phyloP scores from a whole-genome alignment of 2,113 vertebrate genomes.

The Dromas ardeola region DNA sequence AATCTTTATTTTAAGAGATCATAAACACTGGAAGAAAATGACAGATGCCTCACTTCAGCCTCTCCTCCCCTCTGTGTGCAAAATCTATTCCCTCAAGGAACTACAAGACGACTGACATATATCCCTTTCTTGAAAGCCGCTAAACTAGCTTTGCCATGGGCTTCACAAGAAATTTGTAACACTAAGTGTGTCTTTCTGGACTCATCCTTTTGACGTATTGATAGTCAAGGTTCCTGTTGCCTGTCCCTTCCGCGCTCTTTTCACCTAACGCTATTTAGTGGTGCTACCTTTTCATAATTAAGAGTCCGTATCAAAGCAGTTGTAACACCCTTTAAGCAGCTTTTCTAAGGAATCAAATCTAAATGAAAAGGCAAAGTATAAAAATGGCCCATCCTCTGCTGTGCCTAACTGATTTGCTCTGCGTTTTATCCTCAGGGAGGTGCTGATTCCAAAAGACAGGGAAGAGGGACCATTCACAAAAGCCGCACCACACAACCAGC shows the following conservation, averaged over 20 bases:
- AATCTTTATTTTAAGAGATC: constrained; percentile 28
- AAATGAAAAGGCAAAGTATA: constrained; percentile 56
- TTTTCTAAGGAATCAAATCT: constrained; percentile 62
- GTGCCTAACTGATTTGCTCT: constrained; percentile 69
- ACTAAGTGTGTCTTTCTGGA: background rate
- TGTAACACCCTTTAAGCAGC: constrained; percentile 66
- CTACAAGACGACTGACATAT: constrained; percentile 6
- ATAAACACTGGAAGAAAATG: constrained; percentile 17
- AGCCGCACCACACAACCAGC: background rate
- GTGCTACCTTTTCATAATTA: constrained; percentile 67
- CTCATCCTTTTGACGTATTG: background rate
- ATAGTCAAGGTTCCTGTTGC: background rate
- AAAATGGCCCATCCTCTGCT: constrained; percentile 52
- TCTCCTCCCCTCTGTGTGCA: constrained; percentile 31
- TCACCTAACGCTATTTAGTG: constrained; percentile 58
- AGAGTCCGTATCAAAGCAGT: constrained; percentile 61
- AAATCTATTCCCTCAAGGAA: constrained; percentile 49
- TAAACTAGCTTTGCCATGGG: constrained; percentile 68
- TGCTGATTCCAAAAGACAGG: constrained; percentile 5
- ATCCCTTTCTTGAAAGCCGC: constrained; percentile 26
- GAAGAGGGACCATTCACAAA: constrained; percentile 10
- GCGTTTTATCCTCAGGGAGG: constrained; percentile 59
- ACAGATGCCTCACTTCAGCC: constrained; percentile 30
- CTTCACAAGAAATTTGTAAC: constrained; percentile 57
- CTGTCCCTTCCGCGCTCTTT: constrained; percentile 3